Base-by-base conservation (phyloP, 2,888 invertebrate genomes). In the Minunthozetes semirufus region DNA sequence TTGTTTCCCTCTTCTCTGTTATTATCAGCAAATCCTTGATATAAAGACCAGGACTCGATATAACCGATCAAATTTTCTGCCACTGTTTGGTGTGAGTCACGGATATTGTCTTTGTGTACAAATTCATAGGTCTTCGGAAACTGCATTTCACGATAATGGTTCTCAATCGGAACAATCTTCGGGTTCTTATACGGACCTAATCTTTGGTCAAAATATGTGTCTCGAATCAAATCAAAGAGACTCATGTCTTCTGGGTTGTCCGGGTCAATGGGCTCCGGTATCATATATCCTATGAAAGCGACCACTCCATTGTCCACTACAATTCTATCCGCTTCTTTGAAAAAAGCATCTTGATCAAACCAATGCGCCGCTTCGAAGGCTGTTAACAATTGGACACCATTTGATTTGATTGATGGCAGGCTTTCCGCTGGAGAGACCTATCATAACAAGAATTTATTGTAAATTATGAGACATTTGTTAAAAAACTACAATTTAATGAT, bases 361-460 rank as follows among this genome's bases (percentile, higher is more conserved):
- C 84, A 85, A 77, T 86, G 86, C 68, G 83, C 79, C 11, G 84
- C 83, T 72, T 84, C 83, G 2, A 83, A 81, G 0, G 82, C 81
- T 1, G 83, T 84, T 2, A 85, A 80, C 53, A 85, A 79, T 61
- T 84, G 83, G 0, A 81, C 81, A 6, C 81, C 80, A 8, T 76
- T 74, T 22, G 70, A 19, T 63, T 81, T 78, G n/a, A 76, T 76
- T 72, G 82, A 80, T 17, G 81, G 79, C 68, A 85, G 78, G 15
- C 79, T 78, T 77, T 85, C 85, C 0, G 83, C 84, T 4, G 80
- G 76, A n/a, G 82, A 81, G 22, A 82, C 81, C 76, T 80, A 80
- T 75, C 76, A 81, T 68, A 80, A 75, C 8, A 77, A 81, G 71
- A 76, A 72, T 73, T 19, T 56, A 61, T 56, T 75, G 38, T 8